Conservation (phyloP, 2,888 invertebrate species). For the Hydrotaea cyrtoneurina region DNA sequence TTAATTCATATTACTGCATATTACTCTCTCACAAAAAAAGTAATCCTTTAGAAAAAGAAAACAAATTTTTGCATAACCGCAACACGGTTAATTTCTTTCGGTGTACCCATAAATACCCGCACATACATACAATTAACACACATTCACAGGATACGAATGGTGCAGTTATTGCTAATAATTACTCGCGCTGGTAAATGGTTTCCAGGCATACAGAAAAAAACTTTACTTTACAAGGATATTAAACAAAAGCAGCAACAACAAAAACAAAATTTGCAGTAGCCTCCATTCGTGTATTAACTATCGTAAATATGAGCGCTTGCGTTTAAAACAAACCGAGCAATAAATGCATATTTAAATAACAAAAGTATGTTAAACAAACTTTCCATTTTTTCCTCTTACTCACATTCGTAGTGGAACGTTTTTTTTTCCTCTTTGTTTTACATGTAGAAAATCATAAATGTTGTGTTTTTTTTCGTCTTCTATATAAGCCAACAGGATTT, state of each 20-base stretch:
- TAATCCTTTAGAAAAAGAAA: too few relatives aligned
- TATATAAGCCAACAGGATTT: not conserved
- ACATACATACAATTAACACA: slow-evolving; percentile 22
- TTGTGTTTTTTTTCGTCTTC: not conserved
- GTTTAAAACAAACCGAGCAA: not conserved
- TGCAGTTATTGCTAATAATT: slow-evolving; percentile 18
- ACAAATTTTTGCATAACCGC: too few relatives aligned
- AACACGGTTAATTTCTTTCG: too few relatives aligned
- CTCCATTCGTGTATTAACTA: not conserved
- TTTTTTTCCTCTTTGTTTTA: not conserved
- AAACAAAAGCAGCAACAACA: slow-evolving; percentile 42
- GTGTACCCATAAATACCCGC: not conserved
- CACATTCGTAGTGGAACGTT: not conserved
- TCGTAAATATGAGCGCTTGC: not conserved
- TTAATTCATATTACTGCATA: too few relatives aligned
- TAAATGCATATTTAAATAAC: slow-evolving; percentile 11
- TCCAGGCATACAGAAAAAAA: slow-evolving; percentile 49
- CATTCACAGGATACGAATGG: slow-evolving; percentile 3
- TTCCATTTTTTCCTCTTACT: not conserved
- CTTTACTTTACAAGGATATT: slow-evolving; percentile 61
- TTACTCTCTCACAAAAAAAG: too few relatives aligned
- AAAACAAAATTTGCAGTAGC: slow-evolving; percentile 1
- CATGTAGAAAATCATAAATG: not conserved
- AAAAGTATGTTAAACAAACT: slow-evolving; percentile 22
- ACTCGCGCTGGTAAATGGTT: slow-evolving; percentile 20